Evolutionary conservation across 2,797 vertebrate genomes (phyloP).

Genomic region (Lutjanus argentimaculatus): DNA sequence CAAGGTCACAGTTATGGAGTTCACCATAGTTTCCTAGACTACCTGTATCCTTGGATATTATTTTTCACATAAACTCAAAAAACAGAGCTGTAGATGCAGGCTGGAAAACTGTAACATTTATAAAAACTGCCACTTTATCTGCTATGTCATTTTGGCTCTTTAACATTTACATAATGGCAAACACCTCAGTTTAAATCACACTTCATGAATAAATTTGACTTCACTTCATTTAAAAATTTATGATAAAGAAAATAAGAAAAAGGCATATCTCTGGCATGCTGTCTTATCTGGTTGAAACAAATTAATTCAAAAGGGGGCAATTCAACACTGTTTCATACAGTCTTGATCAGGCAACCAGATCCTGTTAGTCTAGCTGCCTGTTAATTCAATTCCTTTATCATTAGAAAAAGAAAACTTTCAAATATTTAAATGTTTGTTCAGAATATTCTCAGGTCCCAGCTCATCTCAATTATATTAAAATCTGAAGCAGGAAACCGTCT

Average conservation of each 20-base stretch:
- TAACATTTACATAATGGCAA: slow-evolving; percentile 13
- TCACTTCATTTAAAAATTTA: slow-evolving; percentile 5
- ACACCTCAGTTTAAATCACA: slow-evolving; percentile 14
- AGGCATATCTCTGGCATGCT: background rate
- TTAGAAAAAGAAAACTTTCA: slow-evolving; percentile 17
- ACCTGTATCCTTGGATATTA: background rate
- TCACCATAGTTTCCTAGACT: background rate
- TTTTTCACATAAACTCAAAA: background rate
- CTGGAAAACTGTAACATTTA: background rate
- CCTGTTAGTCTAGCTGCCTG: background rate
- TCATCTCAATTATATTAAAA: slow-evolving; percentile 27
- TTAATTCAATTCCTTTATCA: slow-evolving; percentile 33
- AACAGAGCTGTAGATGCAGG: slow-evolving; percentile 1
- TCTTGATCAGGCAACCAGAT: slow-evolving; percentile 38
- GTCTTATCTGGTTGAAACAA: slow-evolving; percentile 33
- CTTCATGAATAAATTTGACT: slow-evolving; percentile 11
- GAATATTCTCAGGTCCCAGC: slow-evolving; percentile 12
- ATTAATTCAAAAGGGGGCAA: slow-evolving; percentile 21
- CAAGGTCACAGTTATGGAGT: slow-evolving; percentile 1
- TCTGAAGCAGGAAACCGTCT: background rate
- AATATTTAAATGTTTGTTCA: slow-evolving; percentile 4
- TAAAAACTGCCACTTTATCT: background rate
- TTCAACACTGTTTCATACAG: slow-evolving; percentile 3
- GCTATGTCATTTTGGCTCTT: background rate
- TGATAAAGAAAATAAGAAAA: slow-evolving; percentile 36